A percentile compares a stretch with the other conserved stretches of the same genome.
Conservation (phyloP, 2,113 vertebrate genomes). For the Platysteira castanea region DNA sequence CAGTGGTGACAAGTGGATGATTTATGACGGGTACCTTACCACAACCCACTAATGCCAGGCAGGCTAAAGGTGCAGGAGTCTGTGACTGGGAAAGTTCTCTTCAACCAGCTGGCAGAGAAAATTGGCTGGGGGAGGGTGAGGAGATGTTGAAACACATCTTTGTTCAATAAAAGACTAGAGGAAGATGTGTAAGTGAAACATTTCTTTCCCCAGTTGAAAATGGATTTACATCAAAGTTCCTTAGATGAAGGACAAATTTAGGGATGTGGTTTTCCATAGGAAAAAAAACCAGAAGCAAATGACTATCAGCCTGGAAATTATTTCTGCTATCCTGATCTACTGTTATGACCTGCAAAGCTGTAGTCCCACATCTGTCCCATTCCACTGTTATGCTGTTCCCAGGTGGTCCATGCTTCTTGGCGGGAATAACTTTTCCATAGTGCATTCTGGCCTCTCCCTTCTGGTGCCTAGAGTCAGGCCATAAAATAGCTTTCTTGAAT, state of each 20-base stretch:
- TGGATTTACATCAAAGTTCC: background rate
- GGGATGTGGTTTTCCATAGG: background rate
- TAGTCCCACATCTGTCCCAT: background rate
- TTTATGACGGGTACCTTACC: background rate
- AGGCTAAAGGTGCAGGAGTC: background rate
- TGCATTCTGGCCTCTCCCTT: constrained; percentile 10
- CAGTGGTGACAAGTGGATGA: background rate
- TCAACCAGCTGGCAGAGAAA: constrained; percentile 6
- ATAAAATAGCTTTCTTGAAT: background rate
- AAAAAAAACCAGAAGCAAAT: background rate
- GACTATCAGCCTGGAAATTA: background rate
- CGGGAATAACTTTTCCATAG: background rate
- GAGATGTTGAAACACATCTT: background rate
- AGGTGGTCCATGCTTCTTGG: background rate
- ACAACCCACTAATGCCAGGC: constrained; percentile 64
- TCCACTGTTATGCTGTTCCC: background rate
- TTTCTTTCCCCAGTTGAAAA: background rate
- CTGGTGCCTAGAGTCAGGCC: background rate
- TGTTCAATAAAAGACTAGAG: background rate
- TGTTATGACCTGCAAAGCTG: background rate
- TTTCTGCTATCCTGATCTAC: background rate
- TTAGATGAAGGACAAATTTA: background rate
- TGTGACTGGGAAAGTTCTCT: background rate
- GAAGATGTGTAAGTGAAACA: background rate
- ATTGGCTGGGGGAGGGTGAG: background rate